phyloP scores from a whole-genome alignment of 1,140 invertebrate species.

The Diprion similis region DNA sequence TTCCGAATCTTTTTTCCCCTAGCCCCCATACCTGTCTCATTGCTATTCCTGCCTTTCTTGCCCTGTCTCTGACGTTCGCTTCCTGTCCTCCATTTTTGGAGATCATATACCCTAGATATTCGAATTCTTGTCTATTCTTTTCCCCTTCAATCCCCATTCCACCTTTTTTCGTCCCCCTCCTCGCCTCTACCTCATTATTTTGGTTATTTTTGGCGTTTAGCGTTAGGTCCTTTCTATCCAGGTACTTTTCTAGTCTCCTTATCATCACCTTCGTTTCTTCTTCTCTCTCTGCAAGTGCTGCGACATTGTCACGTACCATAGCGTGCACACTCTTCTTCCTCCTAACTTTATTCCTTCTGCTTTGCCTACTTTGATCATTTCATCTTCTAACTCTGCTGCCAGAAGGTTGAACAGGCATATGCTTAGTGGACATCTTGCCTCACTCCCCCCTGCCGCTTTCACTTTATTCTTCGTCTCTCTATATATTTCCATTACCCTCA shows the following conservation, averaged over 20 bases:
- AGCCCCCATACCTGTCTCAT: slow-evolving; percentile 22
- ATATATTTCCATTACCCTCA: too few relatives aligned
- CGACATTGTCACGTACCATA: too few relatives aligned
- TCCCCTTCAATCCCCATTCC: slow-evolving; percentile 12
- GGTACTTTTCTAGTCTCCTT: slow-evolving; percentile 16
- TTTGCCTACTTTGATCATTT: too few relatives aligned
- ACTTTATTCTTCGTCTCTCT: too few relatives aligned
- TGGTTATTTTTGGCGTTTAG: slow-evolving; percentile 26
- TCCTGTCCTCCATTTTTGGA: slow-evolving; percentile 17
- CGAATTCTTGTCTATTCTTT: slow-evolving; percentile 17
- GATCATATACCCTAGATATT: slow-evolving; percentile 25
- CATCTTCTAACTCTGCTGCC: too few relatives aligned
- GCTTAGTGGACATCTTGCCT: too few relatives aligned
- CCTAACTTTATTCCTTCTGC: too few relatives aligned
- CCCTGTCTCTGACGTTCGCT: slow-evolving; percentile 15
- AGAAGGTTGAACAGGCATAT: too few relatives aligned
- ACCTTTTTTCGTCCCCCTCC: slow-evolving; percentile 10
- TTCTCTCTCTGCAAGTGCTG: too few relatives aligned
- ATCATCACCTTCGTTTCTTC: slow-evolving; percentile 17
- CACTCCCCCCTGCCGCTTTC: too few relatives aligned
- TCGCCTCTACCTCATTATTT: slow-evolving; percentile 18
- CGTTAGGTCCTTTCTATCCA: slow-evolving; percentile 18
- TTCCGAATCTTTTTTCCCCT: slow-evolving; percentile 20
- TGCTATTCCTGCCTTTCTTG: slow-evolving; percentile 17
- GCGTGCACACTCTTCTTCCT: too few relatives aligned